Conservation (phyloP, 2,113 vertebrate species). For the Pelodiscus sinensis region DNA sequence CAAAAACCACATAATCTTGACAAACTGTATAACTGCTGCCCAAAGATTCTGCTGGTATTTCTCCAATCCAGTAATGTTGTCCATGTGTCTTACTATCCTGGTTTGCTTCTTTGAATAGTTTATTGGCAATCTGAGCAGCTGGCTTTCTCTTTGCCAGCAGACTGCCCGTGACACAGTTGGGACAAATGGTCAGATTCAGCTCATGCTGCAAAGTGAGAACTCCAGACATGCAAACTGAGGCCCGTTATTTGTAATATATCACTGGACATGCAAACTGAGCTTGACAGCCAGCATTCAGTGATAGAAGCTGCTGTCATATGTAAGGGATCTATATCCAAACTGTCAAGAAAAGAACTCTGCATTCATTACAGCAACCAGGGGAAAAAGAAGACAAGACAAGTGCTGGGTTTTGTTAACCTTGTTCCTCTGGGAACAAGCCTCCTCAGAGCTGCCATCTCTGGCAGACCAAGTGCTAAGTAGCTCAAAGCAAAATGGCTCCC, state of each 20-base stretch:
- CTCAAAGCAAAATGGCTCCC: conserved; percentile 48
- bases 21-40: not conserved
- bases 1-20: conserved; percentile 5
- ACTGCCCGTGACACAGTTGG: conserved; percentile 30
- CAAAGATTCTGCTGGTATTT: not conserved
- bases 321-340: not conserved
- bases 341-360: not conserved
- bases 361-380: conserved; percentile 9
- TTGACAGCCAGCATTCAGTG: not conserved
- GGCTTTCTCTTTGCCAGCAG: fast-evolving
- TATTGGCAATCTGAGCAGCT: conserved; percentile 43
- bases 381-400: not conserved
- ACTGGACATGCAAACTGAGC: not conserved
- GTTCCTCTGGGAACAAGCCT: not conserved
- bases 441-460: conserved; percentile 12
- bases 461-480: conserved; percentile 38
- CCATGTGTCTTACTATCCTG: not conserved
- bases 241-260: not conserved
- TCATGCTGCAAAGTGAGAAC: not conserved
- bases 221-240: conserved; percentile 30
- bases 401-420: conserved; percentile 46
- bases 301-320: conserved; percentile 12
- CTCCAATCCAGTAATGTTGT: not conserved
- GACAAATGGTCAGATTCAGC: not conserved
- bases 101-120: conserved; percentile 21